A percentile compares a stretch with the other conserved stretches of the same genome.
phyloP scores from a whole-genome alignment of 2,888 invertebrate species.

The Drosophila trichaetosa region DNA sequence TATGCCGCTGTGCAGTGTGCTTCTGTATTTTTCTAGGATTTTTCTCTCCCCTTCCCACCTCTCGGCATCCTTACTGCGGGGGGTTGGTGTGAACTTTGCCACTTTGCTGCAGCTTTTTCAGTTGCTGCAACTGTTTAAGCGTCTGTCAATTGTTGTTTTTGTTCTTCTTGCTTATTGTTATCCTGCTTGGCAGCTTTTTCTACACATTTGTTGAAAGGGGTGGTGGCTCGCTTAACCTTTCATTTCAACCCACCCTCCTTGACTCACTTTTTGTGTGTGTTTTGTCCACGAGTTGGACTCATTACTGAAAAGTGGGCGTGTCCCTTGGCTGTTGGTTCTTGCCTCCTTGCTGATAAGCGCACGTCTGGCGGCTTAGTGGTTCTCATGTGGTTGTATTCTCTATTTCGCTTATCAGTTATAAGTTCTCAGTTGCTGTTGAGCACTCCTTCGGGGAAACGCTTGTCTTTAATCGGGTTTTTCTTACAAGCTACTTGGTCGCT shows the following conservation, averaged over 20 bases:
- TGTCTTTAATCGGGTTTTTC: conserved; percentile 32
- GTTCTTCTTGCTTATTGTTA: conserved; percentile 46
- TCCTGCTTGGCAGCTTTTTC: conserved; percentile 34
- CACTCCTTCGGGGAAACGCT: conserved; percentile 6
- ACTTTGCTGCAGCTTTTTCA: conserved; percentile 76
- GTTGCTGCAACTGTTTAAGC: conserved; percentile 56
- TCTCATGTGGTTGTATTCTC: conserved; percentile 24
- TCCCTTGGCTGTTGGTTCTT: conserved; percentile 45
- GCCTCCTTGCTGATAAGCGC: conserved; percentile 68
- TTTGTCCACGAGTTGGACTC: conserved; percentile 22
- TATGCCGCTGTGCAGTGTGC: conserved; percentile 20
- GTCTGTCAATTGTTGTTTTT: conserved; percentile 45
- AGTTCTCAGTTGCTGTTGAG: conserved; percentile 24
- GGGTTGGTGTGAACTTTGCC: conserved; percentile 84
- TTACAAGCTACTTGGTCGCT: conserved; percentile 36
- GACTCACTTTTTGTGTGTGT: conserved; percentile 13
- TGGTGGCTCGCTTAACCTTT: conserved; percentile 40
- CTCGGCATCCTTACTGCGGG: conserved; percentile 25
- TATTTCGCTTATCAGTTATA: conserved; percentile 50
- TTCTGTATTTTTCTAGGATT: conserved; percentile 24
- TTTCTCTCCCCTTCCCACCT: background rate
- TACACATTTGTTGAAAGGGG: conserved; percentile 51
- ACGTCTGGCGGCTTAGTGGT: conserved; percentile 55
- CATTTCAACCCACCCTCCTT: background rate
- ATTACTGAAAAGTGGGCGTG: conserved; percentile 44